These are phyloP conservation scores for Mustela erminea DNA, from an alignment of 2,797 vertebrate species.

Conservation along the genomic window DNA sequence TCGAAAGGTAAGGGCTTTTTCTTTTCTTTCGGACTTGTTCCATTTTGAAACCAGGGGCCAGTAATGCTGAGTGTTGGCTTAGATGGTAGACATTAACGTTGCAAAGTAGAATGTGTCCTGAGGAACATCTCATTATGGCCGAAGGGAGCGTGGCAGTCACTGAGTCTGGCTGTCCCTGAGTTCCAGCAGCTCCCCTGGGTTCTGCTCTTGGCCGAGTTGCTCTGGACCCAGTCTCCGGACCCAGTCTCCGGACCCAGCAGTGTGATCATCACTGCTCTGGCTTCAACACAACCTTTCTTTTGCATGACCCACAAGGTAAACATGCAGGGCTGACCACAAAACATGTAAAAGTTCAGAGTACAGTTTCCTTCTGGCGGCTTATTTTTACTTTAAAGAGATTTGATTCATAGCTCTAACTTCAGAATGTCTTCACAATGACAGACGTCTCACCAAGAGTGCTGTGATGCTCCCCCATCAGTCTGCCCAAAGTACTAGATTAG, in stretches of 20 bases:
- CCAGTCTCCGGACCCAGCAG: too few relatives aligned
- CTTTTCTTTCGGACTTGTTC: not conserved
- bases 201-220: fast-evolving
- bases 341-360: not conserved
- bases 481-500: fast-evolving
- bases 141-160: not conserved
- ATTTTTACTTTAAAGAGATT: not conserved
- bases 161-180: too few relatives aligned
- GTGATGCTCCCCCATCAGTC: fast-evolving
- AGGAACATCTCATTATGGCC: not conserved
- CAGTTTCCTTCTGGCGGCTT: not conserved
- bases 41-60: not conserved
- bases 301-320: too few relatives aligned
- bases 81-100: not conserved
- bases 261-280: not conserved
- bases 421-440: not conserved
- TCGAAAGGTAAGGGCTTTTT: not conserved
- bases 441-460: not conserved
- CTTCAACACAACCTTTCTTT: not conserved
- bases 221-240: too few relatives aligned
- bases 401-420: too few relatives aligned
- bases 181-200: fast-evolving
- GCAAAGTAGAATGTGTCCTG: not conserved
- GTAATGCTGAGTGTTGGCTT: too few relatives aligned
- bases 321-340: not conserved